Evolutionary conservation across 2,888 invertebrate genomes (phyloP).

Genomic region (Actias luna): DNA sequence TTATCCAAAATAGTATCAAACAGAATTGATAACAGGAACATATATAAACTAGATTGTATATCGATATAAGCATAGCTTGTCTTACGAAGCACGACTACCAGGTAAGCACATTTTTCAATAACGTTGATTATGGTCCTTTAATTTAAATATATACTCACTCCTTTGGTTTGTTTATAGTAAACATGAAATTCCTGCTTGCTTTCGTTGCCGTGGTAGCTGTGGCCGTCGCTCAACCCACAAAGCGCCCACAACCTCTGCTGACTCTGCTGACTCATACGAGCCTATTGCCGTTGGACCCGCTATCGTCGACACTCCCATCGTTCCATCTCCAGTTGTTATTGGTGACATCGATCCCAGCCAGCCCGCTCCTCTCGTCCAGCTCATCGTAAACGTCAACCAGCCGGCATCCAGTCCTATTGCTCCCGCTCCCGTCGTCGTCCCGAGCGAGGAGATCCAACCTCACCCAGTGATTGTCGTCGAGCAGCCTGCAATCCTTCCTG

Average conservation of each 20-base stretch:
- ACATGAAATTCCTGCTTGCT: constrained; percentile 31
- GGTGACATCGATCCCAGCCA: constrained; percentile 7
- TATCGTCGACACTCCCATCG: constrained; percentile 12
- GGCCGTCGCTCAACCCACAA: constrained; percentile 26
- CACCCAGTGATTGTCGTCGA: constrained; percentile 11
- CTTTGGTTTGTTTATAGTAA: constrained; percentile 21
- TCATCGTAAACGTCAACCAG: constrained; percentile 18
- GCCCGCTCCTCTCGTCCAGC: constrained; percentile 19
- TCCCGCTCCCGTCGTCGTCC: constrained; percentile 9
- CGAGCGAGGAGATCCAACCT: constrained; percentile 4
- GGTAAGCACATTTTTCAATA: not conserved
- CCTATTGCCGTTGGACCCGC: constrained; percentile 20
- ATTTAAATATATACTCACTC: not conserved
- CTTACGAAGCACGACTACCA: constrained; percentile 2
- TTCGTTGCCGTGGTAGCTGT: constrained; percentile 32
- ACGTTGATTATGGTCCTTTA: not conserved
- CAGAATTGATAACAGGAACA: not conserved
- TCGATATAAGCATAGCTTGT: not conserved
- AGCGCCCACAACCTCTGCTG: constrained; percentile 11
- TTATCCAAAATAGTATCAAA: not conserved
- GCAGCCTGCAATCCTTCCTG: not conserved
- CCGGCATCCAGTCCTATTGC: constrained; percentile 6
- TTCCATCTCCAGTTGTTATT: constrained; percentile 13
- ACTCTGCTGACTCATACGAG: constrained; percentile 24
- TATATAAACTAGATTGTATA: not conserved